Evolutionary conservation across 92 coral and sea anemone genomes (phyloP), one percentile per base, ranked within the genome.

Genomic region (Palythoa caribaeorum): DNA sequence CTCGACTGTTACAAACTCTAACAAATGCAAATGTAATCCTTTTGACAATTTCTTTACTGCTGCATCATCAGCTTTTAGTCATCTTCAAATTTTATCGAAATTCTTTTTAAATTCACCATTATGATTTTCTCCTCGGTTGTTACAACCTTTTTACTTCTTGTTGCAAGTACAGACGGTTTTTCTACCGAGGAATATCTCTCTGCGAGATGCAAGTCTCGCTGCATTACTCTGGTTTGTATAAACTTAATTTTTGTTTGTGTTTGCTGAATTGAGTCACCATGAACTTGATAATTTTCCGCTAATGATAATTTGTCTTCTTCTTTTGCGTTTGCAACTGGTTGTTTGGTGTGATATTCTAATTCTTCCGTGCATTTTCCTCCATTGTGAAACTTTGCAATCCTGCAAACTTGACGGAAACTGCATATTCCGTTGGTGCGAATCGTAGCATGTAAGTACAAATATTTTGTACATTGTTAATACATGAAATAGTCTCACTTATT

Each of bases 171-270:
- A 1, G 20, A 77, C 11, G n/a, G 63, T 77, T 51, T 50, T 9
- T 77, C 83, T 21, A 37, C 63, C 8, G 68, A 77, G 15, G 83
- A 77, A 20, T 36, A 51, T 10, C 52, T 77, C 38, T 38, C 55
- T 15, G 59, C 38, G 20, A 81, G 60, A 48, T 81, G 86, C 76
- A 14, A 81, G 44, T 65, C 75, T 35, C 86, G 86, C 14, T 81
- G 86, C 73, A 20, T 81, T 37, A 38, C 40, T 6, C 39, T 47
- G 86, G 86, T 81, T 66, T 81, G 86, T 66, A 48, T 38, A 81
- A 44, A 63, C 36, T 62, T 59, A 59, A 38, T 17, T 47, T 5
- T 66, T 81, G 86, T 80, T 54, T 77, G 85, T 65, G 55, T 81
- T 47, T 62, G 21, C 51, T 57, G 65, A 38, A 73, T 77, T 21